Evolutionary conservation across 2,888 invertebrate species (phyloP).

Genomic region (Drosophila hamatofila): DNA sequence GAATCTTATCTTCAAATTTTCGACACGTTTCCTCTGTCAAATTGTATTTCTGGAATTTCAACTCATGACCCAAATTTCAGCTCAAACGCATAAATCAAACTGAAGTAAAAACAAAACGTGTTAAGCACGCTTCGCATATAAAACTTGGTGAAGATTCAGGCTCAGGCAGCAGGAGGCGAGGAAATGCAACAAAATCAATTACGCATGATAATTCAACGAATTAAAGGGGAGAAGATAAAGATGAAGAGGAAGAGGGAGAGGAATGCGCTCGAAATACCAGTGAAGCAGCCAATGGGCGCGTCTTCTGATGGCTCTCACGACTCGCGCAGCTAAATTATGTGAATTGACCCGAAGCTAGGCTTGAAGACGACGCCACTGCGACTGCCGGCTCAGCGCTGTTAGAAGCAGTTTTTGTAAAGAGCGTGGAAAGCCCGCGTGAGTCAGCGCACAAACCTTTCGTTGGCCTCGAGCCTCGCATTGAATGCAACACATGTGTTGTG

Average conservation of each 20-base stretch:
- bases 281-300: conserved; percentile 30
- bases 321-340: background rate
- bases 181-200: conserved; percentile 75
- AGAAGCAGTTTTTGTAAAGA: conserved; percentile 25
- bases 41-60: conserved; percentile 36
- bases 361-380: conserved; percentile 10
- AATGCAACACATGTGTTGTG: conserved; percentile 36
- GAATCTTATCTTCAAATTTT: conserved; percentile 28
- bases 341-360: conserved; percentile 12
- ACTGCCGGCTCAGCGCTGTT: conserved; percentile 27
- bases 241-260: background rate
- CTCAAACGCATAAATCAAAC: conserved; percentile 35
- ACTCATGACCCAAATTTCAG: conserved; percentile 63
- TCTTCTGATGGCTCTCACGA: conserved; percentile 30
- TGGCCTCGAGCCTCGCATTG: conserved; percentile 18
- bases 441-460: conserved; percentile 58
- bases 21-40: background rate
- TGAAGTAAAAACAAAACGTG: conserved; percentile 33
- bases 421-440: conserved; percentile 53
- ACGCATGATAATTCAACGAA: conserved; percentile 73
- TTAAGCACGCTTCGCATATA: conserved; percentile 67
- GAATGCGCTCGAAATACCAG: conserved; percentile 31
- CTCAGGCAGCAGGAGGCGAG: background rate
- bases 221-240: background rate
- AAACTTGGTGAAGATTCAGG: conserved; percentile 33